Evolutionary conservation across 2,797 vertebrate species (phyloP).

Genomic region (Esox masquinongy): DNA sequence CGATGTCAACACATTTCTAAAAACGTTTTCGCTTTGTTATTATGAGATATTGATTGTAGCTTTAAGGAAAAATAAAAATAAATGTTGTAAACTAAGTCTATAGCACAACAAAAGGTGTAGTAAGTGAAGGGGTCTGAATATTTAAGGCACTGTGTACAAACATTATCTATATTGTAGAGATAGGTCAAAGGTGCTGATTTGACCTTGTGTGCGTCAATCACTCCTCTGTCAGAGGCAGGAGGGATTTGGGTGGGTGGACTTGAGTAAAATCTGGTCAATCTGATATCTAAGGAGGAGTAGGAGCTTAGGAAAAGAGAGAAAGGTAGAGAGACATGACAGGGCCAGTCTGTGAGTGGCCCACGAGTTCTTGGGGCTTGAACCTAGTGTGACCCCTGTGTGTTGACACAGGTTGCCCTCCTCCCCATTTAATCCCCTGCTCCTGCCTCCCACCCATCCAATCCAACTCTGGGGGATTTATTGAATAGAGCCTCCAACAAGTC

Average conservation of each 20-base stretch:
- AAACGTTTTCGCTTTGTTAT: too few species aligned
- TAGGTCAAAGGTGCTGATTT: slow-evolving; percentile 47
- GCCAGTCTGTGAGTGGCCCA: slow-evolving; percentile 62
- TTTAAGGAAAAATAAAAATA: too few species aligned
- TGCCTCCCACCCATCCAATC: slow-evolving; percentile 70
- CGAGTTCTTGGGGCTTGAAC: slow-evolving; percentile 79
- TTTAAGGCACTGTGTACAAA: not conserved
- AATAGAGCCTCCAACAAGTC: slow-evolving; percentile 33
- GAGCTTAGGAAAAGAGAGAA: slow-evolving; percentile 5
- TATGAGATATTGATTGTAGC: too few species aligned
- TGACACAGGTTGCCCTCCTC: slow-evolving; percentile 86
- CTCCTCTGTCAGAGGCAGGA: slow-evolving; percentile 28
- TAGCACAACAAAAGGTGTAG: too few species aligned
- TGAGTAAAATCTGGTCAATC: not conserved
- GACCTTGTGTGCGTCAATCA: slow-evolving; percentile 36
- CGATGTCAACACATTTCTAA: too few species aligned
- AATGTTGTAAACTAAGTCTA: too few species aligned
- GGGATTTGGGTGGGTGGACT: slow-evolving; percentile 27
- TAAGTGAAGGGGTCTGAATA: too few species aligned
- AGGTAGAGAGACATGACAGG: not conserved
- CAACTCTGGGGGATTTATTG: slow-evolving; percentile 19
- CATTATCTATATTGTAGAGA: slow-evolving; percentile 16
- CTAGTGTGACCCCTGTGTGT: slow-evolving; percentile 83
- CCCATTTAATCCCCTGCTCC: slow-evolving; percentile 78
- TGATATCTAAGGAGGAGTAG: not conserved